Evolutionary conservation across 2,113 vertebrate species (phyloP).

Genomic region (Scatophagus argus): DNA sequence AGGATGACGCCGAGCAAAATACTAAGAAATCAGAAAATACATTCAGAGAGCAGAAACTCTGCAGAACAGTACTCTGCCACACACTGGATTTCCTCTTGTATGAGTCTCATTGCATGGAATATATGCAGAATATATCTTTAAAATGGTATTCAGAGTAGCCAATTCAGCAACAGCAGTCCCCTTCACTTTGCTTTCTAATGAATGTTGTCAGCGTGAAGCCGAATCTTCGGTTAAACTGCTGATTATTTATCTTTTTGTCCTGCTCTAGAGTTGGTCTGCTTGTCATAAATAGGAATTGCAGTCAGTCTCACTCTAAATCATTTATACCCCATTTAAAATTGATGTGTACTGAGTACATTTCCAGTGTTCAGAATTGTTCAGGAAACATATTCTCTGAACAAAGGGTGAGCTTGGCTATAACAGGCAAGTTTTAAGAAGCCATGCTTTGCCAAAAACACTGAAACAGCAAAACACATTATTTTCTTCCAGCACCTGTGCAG

Average conservation of each 20-base stretch:
- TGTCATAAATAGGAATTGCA: not conserved
- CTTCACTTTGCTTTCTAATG: not conserved
- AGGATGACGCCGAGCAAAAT: too few species aligned
- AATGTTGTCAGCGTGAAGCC: not conserved
- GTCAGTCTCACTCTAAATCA: not conserved
- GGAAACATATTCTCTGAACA: slow-evolving; percentile 6
- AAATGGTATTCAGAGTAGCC: too few species aligned
- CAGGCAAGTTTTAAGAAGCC: not conserved
- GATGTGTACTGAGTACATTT: not conserved
- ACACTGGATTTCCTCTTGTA: too few species aligned
- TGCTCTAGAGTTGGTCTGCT: not conserved
- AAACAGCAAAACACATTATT: not conserved
- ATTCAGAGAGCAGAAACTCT: too few species aligned
- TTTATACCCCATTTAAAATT: not conserved
- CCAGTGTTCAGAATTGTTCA: not conserved
- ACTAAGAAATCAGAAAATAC: too few species aligned
- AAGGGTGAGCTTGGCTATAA: not conserved
- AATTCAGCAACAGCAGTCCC: not conserved
- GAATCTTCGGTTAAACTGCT: not conserved
- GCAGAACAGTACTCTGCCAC: too few species aligned
- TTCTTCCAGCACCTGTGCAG: not conserved
- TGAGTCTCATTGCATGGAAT: too few species aligned
- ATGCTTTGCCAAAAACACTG: not conserved
- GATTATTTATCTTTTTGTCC: not conserved
- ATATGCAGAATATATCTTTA: too few species aligned